Evolutionary conservation across 2,888 invertebrate species (phyloP).

Genomic region (Eutolmus rufibarbis): DNA sequence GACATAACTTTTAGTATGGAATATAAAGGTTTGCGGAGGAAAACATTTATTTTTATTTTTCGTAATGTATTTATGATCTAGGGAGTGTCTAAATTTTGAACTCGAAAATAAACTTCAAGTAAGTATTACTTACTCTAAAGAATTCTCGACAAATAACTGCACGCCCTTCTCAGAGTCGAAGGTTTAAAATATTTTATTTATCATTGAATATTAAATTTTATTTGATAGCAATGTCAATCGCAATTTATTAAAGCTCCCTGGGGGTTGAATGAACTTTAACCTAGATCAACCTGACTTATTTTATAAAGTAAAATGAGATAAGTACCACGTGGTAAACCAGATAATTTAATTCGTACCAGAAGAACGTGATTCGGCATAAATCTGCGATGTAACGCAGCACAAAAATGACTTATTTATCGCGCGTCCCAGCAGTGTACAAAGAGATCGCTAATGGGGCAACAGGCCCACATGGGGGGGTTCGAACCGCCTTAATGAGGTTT

Average conservation of each 20-base stretch:
- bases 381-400: neutral
- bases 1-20: too few species aligned
- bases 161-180: too few species aligned
- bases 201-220: neutral
- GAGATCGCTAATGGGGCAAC: neutral
- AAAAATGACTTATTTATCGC: neutral
- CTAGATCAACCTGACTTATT: neutral
- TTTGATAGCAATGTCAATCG: neutral
- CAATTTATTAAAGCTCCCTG: neutral
- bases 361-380: neutral
- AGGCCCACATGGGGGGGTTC: neutral
- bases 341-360: neutral
- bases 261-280: neutral
- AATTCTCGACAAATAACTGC: too few species aligned
- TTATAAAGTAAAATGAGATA: neutral
- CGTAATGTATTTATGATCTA: too few species aligned
- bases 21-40: too few species aligned
- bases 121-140: too few species aligned
- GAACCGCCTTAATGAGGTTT: neutral
- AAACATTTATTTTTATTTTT: too few species aligned
- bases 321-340: neutral
- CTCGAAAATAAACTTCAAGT: too few species aligned
- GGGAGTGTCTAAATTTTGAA: too few species aligned
- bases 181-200: too few species aligned
- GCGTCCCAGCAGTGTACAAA: neutral